Evolutionary conservation across 2,888 invertebrate genomes (phyloP).

Genomic region (Drosophila affinis): DNA sequence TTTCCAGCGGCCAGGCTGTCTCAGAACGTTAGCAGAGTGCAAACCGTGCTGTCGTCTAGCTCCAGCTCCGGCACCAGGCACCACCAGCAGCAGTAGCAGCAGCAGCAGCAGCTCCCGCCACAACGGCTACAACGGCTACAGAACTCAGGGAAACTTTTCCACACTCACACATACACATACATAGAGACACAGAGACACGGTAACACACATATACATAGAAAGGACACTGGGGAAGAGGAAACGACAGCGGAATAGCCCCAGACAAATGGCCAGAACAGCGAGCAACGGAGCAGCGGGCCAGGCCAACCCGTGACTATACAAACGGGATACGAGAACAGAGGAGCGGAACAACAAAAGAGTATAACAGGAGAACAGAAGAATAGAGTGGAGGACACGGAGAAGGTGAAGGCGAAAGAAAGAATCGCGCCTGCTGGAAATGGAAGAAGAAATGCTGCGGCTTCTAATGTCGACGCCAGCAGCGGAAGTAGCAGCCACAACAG

Average conservation of each 20-base stretch:
- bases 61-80: conserved; percentile 27
- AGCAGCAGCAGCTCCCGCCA: conserved; percentile 26
- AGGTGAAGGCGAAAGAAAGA: conserved; percentile 9
- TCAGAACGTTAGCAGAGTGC: conserved; percentile 73
- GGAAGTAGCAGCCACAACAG: conserved; percentile 25
- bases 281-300: conserved; percentile 29
- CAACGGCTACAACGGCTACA: conserved; percentile 52
- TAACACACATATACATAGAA: conserved; percentile 5
- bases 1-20: conserved; percentile 43
- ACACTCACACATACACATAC: conserved; percentile 35
- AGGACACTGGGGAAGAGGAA: conserved; percentile 44
- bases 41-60: conserved; percentile 63
- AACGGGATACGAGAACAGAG: conserved; percentile 4
- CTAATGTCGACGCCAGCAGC: conserved; percentile 42
- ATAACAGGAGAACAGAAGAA: neutral
- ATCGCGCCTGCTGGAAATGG: conserved; percentile 40
- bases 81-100: conserved; percentile 1
- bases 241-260: conserved; percentile 30
- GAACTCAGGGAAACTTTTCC: conserved; percentile 71
- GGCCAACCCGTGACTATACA: conserved; percentile 41
- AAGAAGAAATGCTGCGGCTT: conserved; percentile 55
- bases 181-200: conserved; percentile 1
- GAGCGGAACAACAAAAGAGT: conserved; percentile 15
- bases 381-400: conserved; percentile 4
- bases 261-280: conserved; percentile 50